phyloP scores from a whole-genome alignment of 2,888 invertebrate genomes.

The Caenorhabditis macrosperma region DNA sequence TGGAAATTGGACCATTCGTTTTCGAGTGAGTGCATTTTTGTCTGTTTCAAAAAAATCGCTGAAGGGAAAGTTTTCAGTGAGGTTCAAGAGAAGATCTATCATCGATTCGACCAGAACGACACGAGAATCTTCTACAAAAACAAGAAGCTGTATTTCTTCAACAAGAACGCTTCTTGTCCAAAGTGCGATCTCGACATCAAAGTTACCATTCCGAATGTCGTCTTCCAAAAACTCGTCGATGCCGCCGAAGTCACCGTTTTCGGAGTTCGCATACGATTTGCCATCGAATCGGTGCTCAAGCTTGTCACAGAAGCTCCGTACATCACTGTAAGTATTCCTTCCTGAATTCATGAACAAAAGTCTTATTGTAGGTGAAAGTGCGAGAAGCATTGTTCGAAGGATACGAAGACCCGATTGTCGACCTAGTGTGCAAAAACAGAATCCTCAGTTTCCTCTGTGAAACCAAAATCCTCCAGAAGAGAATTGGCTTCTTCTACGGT shows the following conservation, averaged over 20 bases:
- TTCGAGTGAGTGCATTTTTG: slow-evolving; percentile 65
- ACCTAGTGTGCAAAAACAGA: slow-evolving; percentile 63
- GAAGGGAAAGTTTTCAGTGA: slow-evolving; percentile 72
- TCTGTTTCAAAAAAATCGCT: not conserved
- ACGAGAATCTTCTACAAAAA: slow-evolving; percentile 75
- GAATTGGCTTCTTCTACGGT: slow-evolving; percentile 77
- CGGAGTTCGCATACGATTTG: slow-evolving; percentile 46
- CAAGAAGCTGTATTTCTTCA: slow-evolving; percentile 71
- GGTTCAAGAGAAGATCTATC: slow-evolving; percentile 68
- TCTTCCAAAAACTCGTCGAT: slow-evolving; percentile 77
- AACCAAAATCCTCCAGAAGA: slow-evolving; percentile 67
- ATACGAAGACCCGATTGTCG: slow-evolving; percentile 74
- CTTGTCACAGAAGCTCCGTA: slow-evolving; percentile 49
- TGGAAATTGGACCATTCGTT: slow-evolving; percentile 68
- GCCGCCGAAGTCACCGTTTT: slow-evolving; percentile 46
- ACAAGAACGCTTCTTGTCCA: slow-evolving; percentile 67
- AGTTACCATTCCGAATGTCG: slow-evolving; percentile 75
- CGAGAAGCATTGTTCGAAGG: slow-evolving; percentile 77
- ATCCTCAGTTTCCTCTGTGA: slow-evolving; percentile 69
- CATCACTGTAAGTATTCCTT: slow-evolving; percentile 28
- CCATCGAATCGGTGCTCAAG: slow-evolving; percentile 63
- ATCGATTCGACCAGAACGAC: slow-evolving; percentile 67
- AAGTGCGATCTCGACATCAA: slow-evolving; percentile 67
- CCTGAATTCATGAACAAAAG: not conserved
- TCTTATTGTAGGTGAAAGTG: slow-evolving; percentile 37